Conservation (phyloP, 2,797 vertebrate species). For the Accipiter badius region DNA sequence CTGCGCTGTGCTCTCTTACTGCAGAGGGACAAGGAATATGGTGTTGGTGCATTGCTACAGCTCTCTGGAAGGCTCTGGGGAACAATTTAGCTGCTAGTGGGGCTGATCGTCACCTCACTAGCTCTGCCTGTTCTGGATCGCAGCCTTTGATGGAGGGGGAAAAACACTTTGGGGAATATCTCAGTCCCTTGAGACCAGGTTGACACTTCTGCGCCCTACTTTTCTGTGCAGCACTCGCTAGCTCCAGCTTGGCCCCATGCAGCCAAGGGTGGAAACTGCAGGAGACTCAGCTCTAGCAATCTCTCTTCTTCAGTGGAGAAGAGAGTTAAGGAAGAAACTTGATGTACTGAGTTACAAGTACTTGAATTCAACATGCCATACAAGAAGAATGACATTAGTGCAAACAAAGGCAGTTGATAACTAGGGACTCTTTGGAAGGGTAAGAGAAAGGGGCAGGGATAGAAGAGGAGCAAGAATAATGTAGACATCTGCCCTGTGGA, state of each 20-base stretch:
- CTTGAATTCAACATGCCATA: background rate
- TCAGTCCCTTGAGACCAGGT: background rate
- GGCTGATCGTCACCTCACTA: background rate
- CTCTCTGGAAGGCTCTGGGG: background rate
- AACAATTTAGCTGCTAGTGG: background rate
- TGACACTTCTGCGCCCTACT: fast-evolving
- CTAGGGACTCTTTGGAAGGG: background rate
- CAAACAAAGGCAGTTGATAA: background rate
- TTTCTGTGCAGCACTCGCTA: background rate
- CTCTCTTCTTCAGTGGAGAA: background rate
- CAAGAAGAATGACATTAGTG: background rate
- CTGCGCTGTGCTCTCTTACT: fast-evolving
- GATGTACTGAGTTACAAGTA: background rate
- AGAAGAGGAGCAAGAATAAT: background rate
- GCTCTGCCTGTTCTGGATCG: background rate
- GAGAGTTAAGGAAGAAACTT: background rate
- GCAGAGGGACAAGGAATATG: background rate
- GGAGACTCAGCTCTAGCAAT: background rate
- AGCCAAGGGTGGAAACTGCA: background rate
- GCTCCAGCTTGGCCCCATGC: background rate
- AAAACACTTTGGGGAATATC: background rate
- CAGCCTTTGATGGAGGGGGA: background rate
- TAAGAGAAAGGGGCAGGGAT: background rate
- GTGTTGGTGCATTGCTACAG: fast-evolving
- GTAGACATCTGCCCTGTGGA: background rate